Percentiles rank a stretch among this genome's conserved stretches.
Conservation (phyloP, 2,797 vertebrate genomes). For the Eidolon dupreanum region DNA sequence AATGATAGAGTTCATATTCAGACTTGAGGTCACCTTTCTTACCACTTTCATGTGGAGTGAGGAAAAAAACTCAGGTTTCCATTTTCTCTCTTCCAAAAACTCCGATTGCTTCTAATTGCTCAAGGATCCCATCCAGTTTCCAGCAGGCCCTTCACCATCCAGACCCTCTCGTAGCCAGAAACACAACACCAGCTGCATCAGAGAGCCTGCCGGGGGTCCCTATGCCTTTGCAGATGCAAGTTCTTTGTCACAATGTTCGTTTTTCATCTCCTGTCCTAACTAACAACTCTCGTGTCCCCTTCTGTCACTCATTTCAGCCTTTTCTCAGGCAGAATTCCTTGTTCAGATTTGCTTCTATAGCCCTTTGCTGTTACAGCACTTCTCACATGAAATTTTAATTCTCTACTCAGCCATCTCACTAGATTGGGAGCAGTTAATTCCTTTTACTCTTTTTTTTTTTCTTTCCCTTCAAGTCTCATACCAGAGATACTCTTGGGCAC, state of each 20-base stretch:
- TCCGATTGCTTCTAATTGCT: neutral
- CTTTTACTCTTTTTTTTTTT: neutral
- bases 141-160: fast-evolving
- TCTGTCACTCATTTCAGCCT: neutral
- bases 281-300: neutral
- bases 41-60: neutral
- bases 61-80: neutral
- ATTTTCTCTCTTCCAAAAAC: neutral
- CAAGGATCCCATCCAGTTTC: neutral
- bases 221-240: neutral
- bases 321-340: neutral
- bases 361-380: neutral
- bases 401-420: neutral
- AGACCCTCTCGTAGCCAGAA: fast-evolving
- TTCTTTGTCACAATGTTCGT: neutral
- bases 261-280: neutral
- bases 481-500: neutral
- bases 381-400: neutral
- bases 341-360: neutral
- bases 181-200: no score
- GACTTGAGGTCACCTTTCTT: neutral
- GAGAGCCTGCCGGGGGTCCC: neutral
- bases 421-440: neutral
- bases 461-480: neutral
- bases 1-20: neutral